These are phyloP conservation scores for Microtus oregoni DNA, from an alignment of 2,113 vertebrate species.

Conservation along the genomic window DNA sequence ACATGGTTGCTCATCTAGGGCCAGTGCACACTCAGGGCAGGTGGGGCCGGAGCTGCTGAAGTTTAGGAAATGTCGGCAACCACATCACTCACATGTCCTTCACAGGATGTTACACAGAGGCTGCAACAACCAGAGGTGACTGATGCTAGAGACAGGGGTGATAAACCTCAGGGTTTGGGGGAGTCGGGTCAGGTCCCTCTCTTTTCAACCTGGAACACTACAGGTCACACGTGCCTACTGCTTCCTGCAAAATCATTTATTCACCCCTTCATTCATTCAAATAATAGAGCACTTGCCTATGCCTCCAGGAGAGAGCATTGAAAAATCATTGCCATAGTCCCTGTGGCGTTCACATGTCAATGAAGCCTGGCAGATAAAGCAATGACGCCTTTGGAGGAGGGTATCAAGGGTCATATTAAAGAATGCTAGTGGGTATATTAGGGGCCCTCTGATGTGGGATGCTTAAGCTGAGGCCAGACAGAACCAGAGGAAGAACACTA, in stretches of 20 bases:
- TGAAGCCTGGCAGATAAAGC: background rate
- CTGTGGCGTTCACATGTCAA: background rate
- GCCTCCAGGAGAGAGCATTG: background rate
- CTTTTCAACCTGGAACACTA: background rate
- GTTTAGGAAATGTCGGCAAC: background rate
- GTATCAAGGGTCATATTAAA: background rate
- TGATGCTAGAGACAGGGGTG: accelerated
- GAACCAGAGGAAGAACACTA: background rate
- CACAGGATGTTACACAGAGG: accelerated
- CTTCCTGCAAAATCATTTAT: background rate
- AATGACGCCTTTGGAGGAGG: background rate
- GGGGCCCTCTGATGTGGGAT: background rate
- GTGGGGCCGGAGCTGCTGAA: background rate
- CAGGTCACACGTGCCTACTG: background rate
- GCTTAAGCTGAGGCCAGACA: background rate
- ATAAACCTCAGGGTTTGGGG: background rate
- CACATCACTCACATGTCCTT: too few species aligned
- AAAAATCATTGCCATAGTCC: too few species aligned
- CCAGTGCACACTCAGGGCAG: accelerated
- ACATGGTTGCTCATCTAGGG: background rate
- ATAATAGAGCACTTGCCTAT: background rate
- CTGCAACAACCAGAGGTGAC: accelerated
- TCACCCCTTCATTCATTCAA: background rate
- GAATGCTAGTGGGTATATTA: background rate
- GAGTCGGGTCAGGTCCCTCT: background rate